Evolutionary conservation across 23 tunicate species (phyloP), one percentile per base, ranked within the genome.

Genomic region (Styela plicata): DNA sequence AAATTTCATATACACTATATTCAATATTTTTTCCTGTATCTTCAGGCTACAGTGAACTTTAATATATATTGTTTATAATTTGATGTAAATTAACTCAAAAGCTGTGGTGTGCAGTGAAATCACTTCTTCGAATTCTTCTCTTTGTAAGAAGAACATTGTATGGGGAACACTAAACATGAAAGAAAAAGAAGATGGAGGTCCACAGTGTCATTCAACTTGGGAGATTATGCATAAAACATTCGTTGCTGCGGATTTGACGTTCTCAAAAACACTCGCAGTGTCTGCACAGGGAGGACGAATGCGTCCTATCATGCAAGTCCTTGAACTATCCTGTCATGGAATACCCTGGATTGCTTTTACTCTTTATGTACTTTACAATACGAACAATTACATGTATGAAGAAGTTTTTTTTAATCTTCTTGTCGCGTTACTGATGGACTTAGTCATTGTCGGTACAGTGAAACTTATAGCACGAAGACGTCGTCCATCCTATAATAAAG

Each of bases 271-370:
- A 36, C 69, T 90, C 27, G 96, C 96, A 2, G 34, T 90, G 27
- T 85, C 82, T 76, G 53, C 89, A 10, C 69, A 74, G 3, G 36
- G 35, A 21, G 85, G 88, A 37, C 30, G 73, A 1, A 31, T 85
- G 33, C 89, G 96, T 20, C 89, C 96, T 32, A 18, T 85, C 3
- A 74, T 90, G 89, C 74, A 52, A 68, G 26, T 90, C 17, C 79
- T 90, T 3, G 96, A 90, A 63, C 22, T 90, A 0, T 85, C 89
- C n/a, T 85, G 89, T 3, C 96, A 90, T 57, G 96, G 96, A 63
- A 82, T 90, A 36, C 86, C 86, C 2, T 90, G 96, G 89, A 29
- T 90, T n/a, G 37, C 76, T 74, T 82, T 86, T 17, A 26, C 79
- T 0, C 21, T 82, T 17, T 67, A 79, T 32, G 84, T 64, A 10